These are phyloP conservation scores for Tetragnatha montana DNA, from an alignment of 2,888 invertebrate genomes.

Conservation along the genomic window DNA sequence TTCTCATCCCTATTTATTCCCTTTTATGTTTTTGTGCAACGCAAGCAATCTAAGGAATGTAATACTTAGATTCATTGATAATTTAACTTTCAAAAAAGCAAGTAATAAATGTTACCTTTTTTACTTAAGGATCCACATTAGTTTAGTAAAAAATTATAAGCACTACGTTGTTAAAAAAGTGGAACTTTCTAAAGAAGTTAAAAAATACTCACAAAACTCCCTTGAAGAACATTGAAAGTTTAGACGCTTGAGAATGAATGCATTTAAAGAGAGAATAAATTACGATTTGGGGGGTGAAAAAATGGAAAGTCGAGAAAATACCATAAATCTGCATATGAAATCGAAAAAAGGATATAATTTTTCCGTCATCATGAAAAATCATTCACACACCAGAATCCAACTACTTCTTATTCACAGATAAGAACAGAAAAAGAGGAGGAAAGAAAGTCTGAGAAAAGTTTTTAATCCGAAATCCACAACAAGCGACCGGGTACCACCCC, in stretches of 20 bases:
- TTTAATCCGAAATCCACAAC: slow-evolving; percentile 36
- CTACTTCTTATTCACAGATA: slow-evolving; percentile 10
- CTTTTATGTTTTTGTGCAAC: too few species aligned
- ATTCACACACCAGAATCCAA: neutral
- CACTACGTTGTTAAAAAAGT: neutral
- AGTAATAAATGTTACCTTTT: too few species aligned
- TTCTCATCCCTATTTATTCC: too few species aligned
- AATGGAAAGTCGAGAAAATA: neutral
- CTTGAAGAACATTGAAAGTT: neutral
- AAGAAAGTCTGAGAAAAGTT: slow-evolving; percentile 11
- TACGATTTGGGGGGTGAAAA: neutral
- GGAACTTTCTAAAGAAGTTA: neutral
- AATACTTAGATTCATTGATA: too few species aligned
- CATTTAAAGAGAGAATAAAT: neutral
- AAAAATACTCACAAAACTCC: neutral
- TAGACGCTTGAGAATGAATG: neutral
- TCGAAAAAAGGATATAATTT: neutral
- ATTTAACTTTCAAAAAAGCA: too few species aligned
- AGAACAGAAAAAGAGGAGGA: neutral
- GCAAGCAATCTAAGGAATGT: too few species aligned
- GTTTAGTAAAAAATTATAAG: neutral
- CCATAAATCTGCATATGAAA: slow-evolving; percentile 12
- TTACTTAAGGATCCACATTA: too few species aligned
- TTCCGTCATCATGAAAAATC: neutral
- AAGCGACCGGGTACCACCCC: slow-evolving; percentile 14